Conservation (phyloP, 92 coral and sea anemone genomes). For the Phenganax subtilis region DNA sequence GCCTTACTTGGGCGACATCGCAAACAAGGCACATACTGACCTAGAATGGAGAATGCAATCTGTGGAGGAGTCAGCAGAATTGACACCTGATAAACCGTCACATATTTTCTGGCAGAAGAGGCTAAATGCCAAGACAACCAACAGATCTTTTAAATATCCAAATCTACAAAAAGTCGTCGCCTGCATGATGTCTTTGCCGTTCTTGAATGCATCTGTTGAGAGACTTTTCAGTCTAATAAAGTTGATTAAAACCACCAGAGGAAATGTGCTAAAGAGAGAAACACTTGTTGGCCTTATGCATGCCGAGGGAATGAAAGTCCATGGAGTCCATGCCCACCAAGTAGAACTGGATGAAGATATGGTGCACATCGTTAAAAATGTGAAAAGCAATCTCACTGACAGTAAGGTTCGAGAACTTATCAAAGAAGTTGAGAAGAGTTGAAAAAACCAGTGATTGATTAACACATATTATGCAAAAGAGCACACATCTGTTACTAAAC, state of each 20-base stretch:
- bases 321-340: neutral
- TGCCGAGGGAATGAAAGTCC: neutral
- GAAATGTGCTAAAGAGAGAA: neutral
- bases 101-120: no score
- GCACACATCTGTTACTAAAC: no score
- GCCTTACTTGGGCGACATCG: neutral
- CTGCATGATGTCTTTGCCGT: no score
- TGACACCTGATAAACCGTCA: neutral
- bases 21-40: neutral
- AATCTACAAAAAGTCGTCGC: no score
- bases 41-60: neutral
- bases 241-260: neutral
- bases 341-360: neutral
- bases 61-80: conserved; percentile 3
- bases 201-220: neutral
- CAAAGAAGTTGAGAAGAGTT: no score
- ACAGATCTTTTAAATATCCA: no score
- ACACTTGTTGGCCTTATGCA: neutral
- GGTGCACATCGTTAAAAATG: neutral
- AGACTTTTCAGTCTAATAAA: neutral
- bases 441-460: no score
- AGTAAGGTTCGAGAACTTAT: neutral
- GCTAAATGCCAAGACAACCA: no score
- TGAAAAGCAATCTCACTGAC: neutral
- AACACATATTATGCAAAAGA: no score